Conservation (phyloP, 2,113 vertebrate species). For the Nerophis lumbriciformis region DNA sequence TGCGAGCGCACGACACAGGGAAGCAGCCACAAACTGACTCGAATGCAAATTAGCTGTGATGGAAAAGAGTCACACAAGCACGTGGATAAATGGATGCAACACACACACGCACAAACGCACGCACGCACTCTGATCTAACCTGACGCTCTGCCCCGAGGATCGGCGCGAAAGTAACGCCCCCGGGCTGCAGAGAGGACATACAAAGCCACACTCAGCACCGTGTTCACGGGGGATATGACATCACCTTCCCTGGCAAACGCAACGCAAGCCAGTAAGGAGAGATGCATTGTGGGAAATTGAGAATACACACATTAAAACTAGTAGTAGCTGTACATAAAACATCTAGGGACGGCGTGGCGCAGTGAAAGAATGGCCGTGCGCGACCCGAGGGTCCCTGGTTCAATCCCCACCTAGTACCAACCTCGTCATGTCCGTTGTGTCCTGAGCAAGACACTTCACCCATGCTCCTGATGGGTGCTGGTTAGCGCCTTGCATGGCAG, state of each 20-base stretch:
- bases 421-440: no score
- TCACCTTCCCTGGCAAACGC: no score
- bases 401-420: no score
- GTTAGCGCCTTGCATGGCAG: no score
- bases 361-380: no score
- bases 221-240: background rate
- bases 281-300: background rate
- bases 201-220: slow-evolving; percentile 14
- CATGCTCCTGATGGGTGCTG: no score
- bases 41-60: background rate
- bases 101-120: background rate
- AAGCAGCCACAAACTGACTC: background rate
- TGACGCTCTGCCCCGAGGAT: slow-evolving; percentile 61
- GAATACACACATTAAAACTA: no score
- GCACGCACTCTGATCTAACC: slow-evolving; percentile 57
- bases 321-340: no score
- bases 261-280: background rate
- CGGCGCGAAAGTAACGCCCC: slow-evolving; percentile 50
- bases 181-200: slow-evolving; percentile 63
- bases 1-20: background rate
- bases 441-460: no score
- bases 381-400: no score
- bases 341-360: no score
- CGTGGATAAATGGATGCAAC: background rate
- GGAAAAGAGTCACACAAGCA: background rate